These are phyloP conservation scores for Eumeta japonica DNA, from an alignment of 1,140 invertebrate species.

Conservation along the genomic window DNA sequence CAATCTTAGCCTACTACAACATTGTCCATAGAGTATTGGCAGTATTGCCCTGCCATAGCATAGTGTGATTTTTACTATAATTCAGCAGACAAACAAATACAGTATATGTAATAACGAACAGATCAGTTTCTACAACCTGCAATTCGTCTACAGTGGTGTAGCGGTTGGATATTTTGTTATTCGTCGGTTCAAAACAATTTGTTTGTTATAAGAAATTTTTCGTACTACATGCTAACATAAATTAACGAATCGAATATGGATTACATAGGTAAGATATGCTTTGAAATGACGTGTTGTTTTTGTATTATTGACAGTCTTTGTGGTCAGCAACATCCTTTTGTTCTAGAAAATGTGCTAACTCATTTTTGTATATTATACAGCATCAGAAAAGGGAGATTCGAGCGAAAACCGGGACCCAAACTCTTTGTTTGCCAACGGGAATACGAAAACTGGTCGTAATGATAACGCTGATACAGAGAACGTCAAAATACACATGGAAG, in stretches of 20 bases:
- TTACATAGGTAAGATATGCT: constrained; percentile 44
- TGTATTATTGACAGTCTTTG: constrained; percentile 26
- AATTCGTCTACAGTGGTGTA: too few relatives aligned
- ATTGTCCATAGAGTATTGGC: too few relatives aligned
- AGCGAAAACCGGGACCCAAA: constrained; percentile 53
- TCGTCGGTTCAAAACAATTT: constrained; percentile 53
- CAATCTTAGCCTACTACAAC: too few relatives aligned
- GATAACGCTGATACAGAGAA: constrained; percentile 31
- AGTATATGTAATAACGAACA: too few relatives aligned
- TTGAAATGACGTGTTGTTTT: too few relatives aligned
- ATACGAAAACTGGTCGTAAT: constrained; percentile 30
- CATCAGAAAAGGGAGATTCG: constrained; percentile 50
- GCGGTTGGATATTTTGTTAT: too few relatives aligned
- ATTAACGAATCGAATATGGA: too few relatives aligned
- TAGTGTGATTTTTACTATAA: too few relatives aligned
- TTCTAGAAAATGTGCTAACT: constrained; percentile 52
- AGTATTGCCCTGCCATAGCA: too few relatives aligned
- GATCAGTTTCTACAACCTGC: too few relatives aligned
- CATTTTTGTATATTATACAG: constrained; percentile 39
- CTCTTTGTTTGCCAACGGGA: constrained; percentile 36
- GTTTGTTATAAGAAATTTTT: constrained; percentile 23
- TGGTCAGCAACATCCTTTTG: constrained; percentile 28
- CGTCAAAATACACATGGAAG: constrained; percentile 29
- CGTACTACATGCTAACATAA: too few relatives aligned
- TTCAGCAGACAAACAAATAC: too few relatives aligned